phyloP scores from a whole-genome alignment of 2,888 invertebrate genomes.

The Andricus quercusramuli region DNA sequence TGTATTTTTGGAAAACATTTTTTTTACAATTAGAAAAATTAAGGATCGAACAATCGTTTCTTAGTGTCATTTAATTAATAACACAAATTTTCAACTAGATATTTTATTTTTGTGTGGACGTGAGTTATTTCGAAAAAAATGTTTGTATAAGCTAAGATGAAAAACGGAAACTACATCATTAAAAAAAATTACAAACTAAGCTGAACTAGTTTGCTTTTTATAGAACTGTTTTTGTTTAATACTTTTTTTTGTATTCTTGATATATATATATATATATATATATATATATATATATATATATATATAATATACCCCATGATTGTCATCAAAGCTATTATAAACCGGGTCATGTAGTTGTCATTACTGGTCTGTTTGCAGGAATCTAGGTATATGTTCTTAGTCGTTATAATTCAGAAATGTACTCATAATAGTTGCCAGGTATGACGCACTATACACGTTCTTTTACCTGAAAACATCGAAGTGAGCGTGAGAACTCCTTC shows the following conservation, averaged over 20 bases:
- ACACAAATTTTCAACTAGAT: too few relatives aligned
- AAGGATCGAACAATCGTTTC: too few relatives aligned
- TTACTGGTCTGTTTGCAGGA: background rate
- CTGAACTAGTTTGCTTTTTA: background rate
- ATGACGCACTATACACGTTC: constrained; percentile 7
- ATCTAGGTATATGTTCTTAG: background rate
- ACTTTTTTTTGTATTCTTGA: background rate
- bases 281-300: background rate
- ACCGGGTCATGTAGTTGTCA: background rate
- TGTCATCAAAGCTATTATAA: constrained; percentile 2
- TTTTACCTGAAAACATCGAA: constrained; percentile 1
- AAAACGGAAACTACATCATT: background rate
- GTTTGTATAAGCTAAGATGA: background rate
- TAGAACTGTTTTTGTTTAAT: background rate
- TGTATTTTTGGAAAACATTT: too few relatives aligned
- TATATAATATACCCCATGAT: background rate
- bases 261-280: background rate
- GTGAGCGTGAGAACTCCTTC: constrained; percentile 17
- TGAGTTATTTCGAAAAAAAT: too few relatives aligned
- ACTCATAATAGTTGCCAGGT: background rate
- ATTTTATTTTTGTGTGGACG: too few relatives aligned
- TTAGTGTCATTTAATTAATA: too few relatives aligned
- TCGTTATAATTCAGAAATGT: constrained; percentile 3
- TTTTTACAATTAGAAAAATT: too few relatives aligned
- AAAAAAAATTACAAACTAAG: background rate